These are phyloP conservation scores for Megaptera novaeangliae DNA, from an alignment of 2,113 vertebrate species.

Conservation along the genomic window DNA sequence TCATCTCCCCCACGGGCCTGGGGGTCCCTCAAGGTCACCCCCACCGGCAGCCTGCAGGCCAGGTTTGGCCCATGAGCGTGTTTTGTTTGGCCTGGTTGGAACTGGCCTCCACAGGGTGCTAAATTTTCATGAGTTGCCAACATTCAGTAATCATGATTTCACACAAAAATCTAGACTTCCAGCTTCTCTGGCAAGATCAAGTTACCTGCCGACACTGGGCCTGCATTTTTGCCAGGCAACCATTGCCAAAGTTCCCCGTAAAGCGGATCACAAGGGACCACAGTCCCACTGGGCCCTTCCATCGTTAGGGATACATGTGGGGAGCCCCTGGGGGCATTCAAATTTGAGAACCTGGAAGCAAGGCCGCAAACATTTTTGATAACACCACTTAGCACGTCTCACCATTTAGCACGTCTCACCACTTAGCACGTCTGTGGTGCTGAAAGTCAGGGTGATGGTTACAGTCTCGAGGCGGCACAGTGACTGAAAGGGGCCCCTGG, in stretches of 20 bases:
- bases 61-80: background rate
- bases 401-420: no score
- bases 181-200: background rate
- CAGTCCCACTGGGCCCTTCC: background rate
- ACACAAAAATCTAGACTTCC: background rate
- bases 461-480: accelerated
- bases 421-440: no score
- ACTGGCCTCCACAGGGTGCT: background rate
- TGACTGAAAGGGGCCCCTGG: accelerated
- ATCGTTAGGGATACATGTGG: accelerated
- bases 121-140: background rate
- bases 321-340: background rate
- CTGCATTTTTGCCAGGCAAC: background rate
- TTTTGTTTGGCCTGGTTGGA: background rate
- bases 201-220: background rate
- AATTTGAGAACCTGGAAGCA: background rate
- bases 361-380: background rate
- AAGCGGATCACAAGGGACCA: accelerated
- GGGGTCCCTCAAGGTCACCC: background rate
- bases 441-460: background rate
- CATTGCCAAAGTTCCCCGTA: background rate
- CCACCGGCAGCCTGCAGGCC: background rate
- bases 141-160: background rate
- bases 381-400: background rate
- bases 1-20: background rate